phyloP scores from a whole-genome alignment of 2,888 invertebrate species.

The Pilophorus perplexus region DNA sequence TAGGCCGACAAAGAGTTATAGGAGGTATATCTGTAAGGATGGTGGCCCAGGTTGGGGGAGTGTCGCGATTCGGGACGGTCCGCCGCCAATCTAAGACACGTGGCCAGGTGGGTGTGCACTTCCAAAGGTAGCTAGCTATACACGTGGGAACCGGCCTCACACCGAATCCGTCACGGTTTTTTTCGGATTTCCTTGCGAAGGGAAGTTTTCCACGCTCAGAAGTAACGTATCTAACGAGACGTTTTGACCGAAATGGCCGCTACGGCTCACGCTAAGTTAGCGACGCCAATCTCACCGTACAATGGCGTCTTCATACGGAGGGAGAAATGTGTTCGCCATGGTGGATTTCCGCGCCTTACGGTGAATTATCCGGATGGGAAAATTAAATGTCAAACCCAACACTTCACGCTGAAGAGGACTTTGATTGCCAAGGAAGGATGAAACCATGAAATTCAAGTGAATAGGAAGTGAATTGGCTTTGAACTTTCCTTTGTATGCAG shows the following conservation, averaged over 20 bases:
- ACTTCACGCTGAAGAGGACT: too few relatives aligned
- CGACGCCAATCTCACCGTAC: constrained; percentile 15
- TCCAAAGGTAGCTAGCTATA: too few relatives aligned
- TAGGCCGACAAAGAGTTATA: constrained; percentile 28
- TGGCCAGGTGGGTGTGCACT: constrained; percentile 27
- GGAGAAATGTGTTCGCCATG: constrained; percentile 10
- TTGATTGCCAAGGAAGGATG: too few relatives aligned
- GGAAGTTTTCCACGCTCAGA: constrained; percentile 29
- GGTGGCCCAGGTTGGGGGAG: not conserved
- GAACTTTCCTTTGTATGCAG: too few relatives aligned
- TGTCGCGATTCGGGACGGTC: constrained; percentile 32
- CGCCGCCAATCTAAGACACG: constrained; percentile 35
- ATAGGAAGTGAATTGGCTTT: too few relatives aligned
- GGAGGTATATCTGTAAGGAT: not conserved
- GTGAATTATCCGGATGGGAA: constrained; percentile 14
- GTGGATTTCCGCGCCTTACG: constrained; percentile 16
- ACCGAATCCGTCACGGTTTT: constrained; percentile 34
- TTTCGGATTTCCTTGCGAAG: constrained; percentile 15
- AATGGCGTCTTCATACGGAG: constrained; percentile 25
- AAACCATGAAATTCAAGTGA: too few relatives aligned
- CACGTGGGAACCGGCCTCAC: constrained; percentile 36
- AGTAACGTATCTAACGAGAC: constrained; percentile 38
- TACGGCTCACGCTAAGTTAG: constrained; percentile 25
- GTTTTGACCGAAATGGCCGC: constrained; percentile 24
- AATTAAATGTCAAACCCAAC: constrained; percentile 26